A percentile compares a stretch with the other conserved stretches of the same genome.
Conservation (phyloP, 1,140 invertebrate genomes). For the Lepidurus apus region DNA sequence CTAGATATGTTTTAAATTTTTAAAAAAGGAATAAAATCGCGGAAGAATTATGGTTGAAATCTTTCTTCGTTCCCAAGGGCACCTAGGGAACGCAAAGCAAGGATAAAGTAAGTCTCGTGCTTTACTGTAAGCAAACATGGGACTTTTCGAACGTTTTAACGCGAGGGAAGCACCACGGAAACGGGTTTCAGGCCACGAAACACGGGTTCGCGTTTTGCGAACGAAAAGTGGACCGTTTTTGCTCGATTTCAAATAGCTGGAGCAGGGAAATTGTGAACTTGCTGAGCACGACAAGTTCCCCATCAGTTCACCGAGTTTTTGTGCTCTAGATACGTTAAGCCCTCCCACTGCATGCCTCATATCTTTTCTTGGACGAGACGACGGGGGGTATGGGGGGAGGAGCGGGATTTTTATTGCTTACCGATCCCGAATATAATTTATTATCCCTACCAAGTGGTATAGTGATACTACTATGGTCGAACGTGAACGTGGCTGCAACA, state of each 20-base stretch:
- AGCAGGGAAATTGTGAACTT: background rate
- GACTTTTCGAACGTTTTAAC: too few relatives aligned
- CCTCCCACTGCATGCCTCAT: background rate
- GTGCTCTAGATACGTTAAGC: background rate
- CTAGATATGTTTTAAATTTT: too few relatives aligned
- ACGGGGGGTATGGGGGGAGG: background rate
- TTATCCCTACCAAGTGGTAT: background rate
- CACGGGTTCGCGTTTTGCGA: too few relatives aligned
- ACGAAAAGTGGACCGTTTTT: background rate
- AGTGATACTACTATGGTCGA: background rate
- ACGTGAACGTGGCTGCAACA: background rate
- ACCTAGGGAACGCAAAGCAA: too few relatives aligned
- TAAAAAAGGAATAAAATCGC: too few relatives aligned
- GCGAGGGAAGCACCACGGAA: too few relatives aligned
- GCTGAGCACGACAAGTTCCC: background rate
- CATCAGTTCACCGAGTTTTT: background rate
- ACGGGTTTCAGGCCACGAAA: too few relatives aligned
- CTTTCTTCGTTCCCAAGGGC: too few relatives aligned
- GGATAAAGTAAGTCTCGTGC: too few relatives aligned
- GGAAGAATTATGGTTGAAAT: too few relatives aligned
- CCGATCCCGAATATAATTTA: slow-evolving; percentile 14
- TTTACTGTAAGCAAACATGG: too few relatives aligned
- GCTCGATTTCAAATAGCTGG: background rate
- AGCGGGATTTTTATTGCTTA: slow-evolving; percentile 10
- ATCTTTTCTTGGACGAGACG: background rate